Percentiles rank a stretch among this genome's conserved stretches.
Evolutionary conservation across 2,113 vertebrate species (phyloP).

Genomic region (Crotophaga sulcirostris): DNA sequence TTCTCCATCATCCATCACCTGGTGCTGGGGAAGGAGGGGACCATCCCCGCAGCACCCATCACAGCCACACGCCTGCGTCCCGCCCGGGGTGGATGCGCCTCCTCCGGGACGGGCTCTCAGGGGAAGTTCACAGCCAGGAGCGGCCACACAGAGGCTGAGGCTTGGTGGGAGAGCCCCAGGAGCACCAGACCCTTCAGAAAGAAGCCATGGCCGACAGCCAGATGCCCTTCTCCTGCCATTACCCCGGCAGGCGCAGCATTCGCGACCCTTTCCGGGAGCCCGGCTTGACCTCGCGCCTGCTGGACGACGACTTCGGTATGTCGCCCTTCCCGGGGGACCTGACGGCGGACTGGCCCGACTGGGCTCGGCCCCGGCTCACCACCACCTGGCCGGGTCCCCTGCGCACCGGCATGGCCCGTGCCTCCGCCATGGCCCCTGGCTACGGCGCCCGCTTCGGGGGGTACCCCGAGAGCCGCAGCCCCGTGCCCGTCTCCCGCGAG

Average conservation of each 20-base stretch:
- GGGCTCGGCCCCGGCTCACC: constrained; percentile 91
- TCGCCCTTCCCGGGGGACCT: constrained; percentile 89
- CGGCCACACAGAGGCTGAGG: neutral
- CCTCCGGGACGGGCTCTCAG: neutral
- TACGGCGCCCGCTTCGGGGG: constrained; percentile 79
- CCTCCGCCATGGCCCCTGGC: constrained; percentile 74
- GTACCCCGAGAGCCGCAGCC: constrained; percentile 81
- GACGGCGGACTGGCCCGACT: constrained; percentile 91
- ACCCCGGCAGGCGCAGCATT: constrained; percentile 80
- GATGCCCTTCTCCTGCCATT: constrained; percentile 80
- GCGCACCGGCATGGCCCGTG: constrained; percentile 80
- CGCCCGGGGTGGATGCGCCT: constrained; percentile 18
- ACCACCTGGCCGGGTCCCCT: constrained; percentile 84
- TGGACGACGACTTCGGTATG: constrained; percentile 95
- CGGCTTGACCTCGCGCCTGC: constrained; percentile 84
- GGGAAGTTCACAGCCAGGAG: neutral
- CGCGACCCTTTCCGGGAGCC: constrained; percentile 92
- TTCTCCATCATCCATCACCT: neutral
- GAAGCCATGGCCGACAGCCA: constrained; percentile 91
- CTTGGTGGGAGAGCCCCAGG: neutral
- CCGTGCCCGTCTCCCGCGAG: constrained; percentile 80
- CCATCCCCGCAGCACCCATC: neutral
- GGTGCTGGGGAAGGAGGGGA: neutral
- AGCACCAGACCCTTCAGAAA: neutral
- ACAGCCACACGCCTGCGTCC: neutral